phyloP scores from a whole-genome alignment of 1,140 invertebrate genomes.

The Macrostomum lignano region DNA sequence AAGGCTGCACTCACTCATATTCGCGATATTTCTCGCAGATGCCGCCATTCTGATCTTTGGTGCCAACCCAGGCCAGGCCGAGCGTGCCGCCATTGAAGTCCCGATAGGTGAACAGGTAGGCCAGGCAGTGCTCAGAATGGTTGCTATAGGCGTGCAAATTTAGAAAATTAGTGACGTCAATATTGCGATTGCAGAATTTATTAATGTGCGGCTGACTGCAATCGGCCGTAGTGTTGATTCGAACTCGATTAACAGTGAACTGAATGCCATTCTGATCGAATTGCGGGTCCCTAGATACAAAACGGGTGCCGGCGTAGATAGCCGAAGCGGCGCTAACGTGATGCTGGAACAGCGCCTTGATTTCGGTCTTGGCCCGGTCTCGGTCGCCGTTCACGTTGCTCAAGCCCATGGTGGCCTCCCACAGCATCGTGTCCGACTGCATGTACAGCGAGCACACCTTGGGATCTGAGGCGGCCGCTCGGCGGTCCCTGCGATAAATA shows the following conservation, averaged over 20 bases:
- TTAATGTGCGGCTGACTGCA: slow-evolving; percentile 32
- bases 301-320: slow-evolving; percentile 77
- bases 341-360: slow-evolving; percentile 74
- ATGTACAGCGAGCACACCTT: slow-evolving; percentile 68
- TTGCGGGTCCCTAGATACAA: slow-evolving; percentile 21
- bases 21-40: slow-evolving; percentile 77
- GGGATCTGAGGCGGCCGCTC: slow-evolving; percentile 45
- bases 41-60: slow-evolving; percentile 62
- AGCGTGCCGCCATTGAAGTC: slow-evolving; percentile 84
- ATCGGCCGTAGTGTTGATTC: slow-evolving; percentile 28
- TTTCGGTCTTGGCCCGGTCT: slow-evolving; percentile 42
- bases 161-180: slow-evolving; percentile 93
- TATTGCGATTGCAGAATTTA: slow-evolving; percentile 81
- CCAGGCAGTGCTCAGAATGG: slow-evolving; percentile 86
- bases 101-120: slow-evolving; percentile 90
- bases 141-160: slow-evolving; percentile 84
- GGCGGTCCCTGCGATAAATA: too few species aligned
- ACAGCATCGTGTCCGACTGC: slow-evolving; percentile 84
- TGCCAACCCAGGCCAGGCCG: slow-evolving; percentile 78
- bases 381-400: slow-evolving; percentile 9
- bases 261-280: slow-evolving; percentile 2
- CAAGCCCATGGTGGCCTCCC: slow-evolving; percentile 44
- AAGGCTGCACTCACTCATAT: too few species aligned
- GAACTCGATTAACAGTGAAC: slow-evolving; percentile 7
- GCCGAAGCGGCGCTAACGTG: slow-evolving; percentile 92